Conservation (phyloP, 2,888 invertebrate species). For the Lepidochitona cinerea region DNA sequence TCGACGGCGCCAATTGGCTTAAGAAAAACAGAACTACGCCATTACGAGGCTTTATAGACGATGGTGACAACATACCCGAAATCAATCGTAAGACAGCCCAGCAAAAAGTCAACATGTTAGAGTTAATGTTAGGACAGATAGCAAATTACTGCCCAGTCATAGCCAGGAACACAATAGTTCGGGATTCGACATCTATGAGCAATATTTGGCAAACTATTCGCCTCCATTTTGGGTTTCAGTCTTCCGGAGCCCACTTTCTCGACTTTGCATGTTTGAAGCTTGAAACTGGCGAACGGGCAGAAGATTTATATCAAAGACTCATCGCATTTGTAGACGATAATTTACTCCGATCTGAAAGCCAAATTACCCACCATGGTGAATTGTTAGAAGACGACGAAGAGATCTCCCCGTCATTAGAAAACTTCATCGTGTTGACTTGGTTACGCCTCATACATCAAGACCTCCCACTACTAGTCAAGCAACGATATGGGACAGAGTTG, state of each 20-base stretch:
- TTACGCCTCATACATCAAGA: slow-evolving; percentile 14
- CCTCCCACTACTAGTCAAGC: slow-evolving; percentile 17
- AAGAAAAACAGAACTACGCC: slow-evolving; percentile 22
- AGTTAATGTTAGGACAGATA: slow-evolving; percentile 33
- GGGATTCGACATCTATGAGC: slow-evolving; percentile 25
- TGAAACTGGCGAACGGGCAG: slow-evolving; percentile 28
- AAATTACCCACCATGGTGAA: slow-evolving; percentile 33
- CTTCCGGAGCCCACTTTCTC: slow-evolving; percentile 28
- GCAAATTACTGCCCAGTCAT: slow-evolving; percentile 32
- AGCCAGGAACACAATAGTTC: slow-evolving; percentile 25
- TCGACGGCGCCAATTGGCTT: slow-evolving; percentile 24
- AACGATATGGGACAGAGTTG: neutral
- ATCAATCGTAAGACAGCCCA: slow-evolving; percentile 15
- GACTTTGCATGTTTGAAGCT: slow-evolving; percentile 25
- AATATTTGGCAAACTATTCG: slow-evolving; percentile 30
- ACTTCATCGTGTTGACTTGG: slow-evolving; percentile 20
- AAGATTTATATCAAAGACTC: slow-evolving; percentile 32
- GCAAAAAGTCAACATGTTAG: slow-evolving; percentile 28
- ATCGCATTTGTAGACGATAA: slow-evolving; percentile 34
- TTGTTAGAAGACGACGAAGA: slow-evolving; percentile 17
- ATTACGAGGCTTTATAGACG: slow-evolving; percentile 22
- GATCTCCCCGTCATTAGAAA: slow-evolving; percentile 21
- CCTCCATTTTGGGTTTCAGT: slow-evolving; percentile 31
- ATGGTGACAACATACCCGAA: slow-evolving; percentile 11
- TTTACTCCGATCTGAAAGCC: no score